Evolutionary conservation across 2,888 invertebrate genomes (phyloP).

Genomic region (Phaonia tiefii): DNA sequence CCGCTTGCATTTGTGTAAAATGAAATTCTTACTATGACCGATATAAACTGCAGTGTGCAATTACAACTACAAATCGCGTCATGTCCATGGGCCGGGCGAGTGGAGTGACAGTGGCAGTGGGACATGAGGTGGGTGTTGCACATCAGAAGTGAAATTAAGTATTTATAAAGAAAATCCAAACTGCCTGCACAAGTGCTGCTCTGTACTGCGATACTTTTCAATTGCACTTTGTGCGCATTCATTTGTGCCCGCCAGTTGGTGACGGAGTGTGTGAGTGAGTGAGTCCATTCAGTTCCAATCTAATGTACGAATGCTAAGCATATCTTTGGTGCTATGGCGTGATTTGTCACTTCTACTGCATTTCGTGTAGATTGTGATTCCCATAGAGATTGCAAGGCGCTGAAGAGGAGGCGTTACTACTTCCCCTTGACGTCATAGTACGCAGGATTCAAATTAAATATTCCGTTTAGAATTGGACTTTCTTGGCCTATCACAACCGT

Average conservation of each 20-base stretch:
- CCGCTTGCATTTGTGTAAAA: slow-evolving; percentile 1
- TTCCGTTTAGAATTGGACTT: too few relatives aligned
- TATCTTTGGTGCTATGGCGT: not conserved
- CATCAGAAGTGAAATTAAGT: slow-evolving; percentile 57
- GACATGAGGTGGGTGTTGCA: slow-evolving; percentile 9
- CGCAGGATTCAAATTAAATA: slow-evolving; percentile 6
- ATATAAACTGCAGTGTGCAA: slow-evolving; percentile 57
- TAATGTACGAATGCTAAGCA: not conserved
- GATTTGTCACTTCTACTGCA: not conserved
- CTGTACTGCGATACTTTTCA: not conserved
- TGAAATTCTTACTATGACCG: slow-evolving; percentile 31
- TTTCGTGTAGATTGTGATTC: not conserved
- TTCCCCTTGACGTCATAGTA: not conserved
- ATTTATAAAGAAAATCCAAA: slow-evolving; percentile 50
- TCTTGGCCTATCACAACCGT: too few relatives aligned
- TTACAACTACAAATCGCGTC: not conserved
- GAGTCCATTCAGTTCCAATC: not conserved
- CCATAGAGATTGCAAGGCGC: not conserved
- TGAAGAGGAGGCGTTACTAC: not conserved
- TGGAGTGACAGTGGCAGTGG: not conserved
- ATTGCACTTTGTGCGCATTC: slow-evolving; percentile 2
- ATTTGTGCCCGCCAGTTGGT: too few relatives aligned
- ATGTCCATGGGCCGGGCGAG: not conserved
- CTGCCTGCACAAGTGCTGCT: slow-evolving; percentile 58
- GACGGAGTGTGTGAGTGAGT: too few relatives aligned